Evolutionary conservation across 2,888 invertebrate species (phyloP), one percentile per base, ranked within the genome.

Genomic region (Pharmacophagus antenor): DNA sequence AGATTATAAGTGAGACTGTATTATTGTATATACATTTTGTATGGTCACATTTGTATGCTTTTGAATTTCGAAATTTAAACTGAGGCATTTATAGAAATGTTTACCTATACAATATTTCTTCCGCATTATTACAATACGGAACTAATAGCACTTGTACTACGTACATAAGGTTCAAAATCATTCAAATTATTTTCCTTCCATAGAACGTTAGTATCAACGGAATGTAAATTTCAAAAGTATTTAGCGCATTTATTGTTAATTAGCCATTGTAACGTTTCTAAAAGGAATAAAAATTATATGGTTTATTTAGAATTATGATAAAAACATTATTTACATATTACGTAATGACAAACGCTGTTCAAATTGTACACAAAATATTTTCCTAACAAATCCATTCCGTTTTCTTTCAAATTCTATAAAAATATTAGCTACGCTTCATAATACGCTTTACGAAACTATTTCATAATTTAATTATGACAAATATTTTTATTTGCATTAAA

Each of bases 401-500:
- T n/a, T n/a, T n/a, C n/a, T n/a, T n/a, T n/a, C n/a, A n/a, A n/a
- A n/a, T n/a, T 37, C 37, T 37, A 37, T n/a, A 37, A 6, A 2
- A 3, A n/a, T 6, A 37, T n/a, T 37, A 4, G 37, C 15, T 15
- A 37, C 37, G 37, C 37, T 37, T 37, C 37, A 6, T 15, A 37
- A 4, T 37, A 15, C 15, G 37, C 37, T 37, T 37, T 37, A 37
- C 37, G 37, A 44, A 8, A 44, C 17, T 17, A 44, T 20, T 44
- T n/a, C 18, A 44, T 2, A 44, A 20, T 17, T 44, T 17, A 18
- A 18, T 44, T 44, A 10, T 18, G 20, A 44, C 18, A 8, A 44
- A 44, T 44, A 44, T 44, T 44, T 42, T 18, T 44, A 37, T 37
- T 37, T 44, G 18, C 42, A 20, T 18, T 8, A 44, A 20, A 44